Evolutionary conservation across 2,888 invertebrate species (phyloP).

Genomic region (Leptinotarsa rubiginosa): DNA sequence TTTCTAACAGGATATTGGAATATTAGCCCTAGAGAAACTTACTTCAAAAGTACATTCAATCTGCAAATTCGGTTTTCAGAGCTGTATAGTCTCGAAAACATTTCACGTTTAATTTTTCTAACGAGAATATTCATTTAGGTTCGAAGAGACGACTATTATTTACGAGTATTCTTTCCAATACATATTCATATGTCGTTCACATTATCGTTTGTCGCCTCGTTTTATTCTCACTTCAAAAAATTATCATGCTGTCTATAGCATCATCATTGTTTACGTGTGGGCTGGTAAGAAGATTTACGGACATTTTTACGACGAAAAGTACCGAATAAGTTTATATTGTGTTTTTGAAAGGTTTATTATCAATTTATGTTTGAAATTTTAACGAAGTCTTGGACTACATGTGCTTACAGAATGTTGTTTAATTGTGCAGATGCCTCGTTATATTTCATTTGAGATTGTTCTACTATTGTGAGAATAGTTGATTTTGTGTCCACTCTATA

Average conservation of each 20-base stretch:
- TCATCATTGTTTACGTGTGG: constrained; percentile 19
- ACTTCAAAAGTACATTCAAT: too few species aligned
- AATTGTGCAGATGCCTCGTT: constrained; percentile 14
- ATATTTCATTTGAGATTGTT: background rate
- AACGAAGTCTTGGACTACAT: constrained; percentile 6
- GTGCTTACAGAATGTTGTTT: constrained; percentile 22
- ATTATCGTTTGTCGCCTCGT: constrained; percentile 10
- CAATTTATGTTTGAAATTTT: constrained; percentile 15
- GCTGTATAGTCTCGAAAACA: too few species aligned
- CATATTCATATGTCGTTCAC: constrained; percentile 3
- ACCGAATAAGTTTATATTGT: constrained; percentile 8
- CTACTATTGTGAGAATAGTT: background rate
- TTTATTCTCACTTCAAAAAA: constrained; percentile 2
- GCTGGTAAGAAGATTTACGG: constrained; percentile 7
- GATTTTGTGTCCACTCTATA: background rate
- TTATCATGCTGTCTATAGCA: constrained; percentile 14
- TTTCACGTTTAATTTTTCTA: too few species aligned
- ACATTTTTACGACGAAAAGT: constrained; percentile 23
- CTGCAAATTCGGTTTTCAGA: too few species aligned
- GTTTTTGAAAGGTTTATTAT: constrained; percentile 22
- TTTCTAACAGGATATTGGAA: too few species aligned
- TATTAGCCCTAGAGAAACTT: too few species aligned
- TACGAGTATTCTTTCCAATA: background rate
- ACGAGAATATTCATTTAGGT: too few species aligned
- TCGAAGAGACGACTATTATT: background rate